These are phyloP conservation scores for Akabosia matsudoensis DNA, from an alignment of 1,140 invertebrate species.

Conservation along the genomic window DNA sequence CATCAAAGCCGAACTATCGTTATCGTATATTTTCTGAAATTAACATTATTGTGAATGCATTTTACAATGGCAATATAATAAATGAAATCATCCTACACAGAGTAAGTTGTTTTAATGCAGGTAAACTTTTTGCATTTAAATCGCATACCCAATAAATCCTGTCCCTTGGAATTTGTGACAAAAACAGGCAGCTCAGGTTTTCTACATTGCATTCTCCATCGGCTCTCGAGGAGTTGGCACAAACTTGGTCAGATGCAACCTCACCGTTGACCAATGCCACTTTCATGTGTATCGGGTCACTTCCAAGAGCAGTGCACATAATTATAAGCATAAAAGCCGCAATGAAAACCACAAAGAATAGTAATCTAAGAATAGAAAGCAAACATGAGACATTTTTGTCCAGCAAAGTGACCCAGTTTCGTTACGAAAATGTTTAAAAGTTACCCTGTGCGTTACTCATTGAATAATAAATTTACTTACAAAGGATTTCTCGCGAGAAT, in stretches of 20 bases:
- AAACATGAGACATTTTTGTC: too few relatives aligned
- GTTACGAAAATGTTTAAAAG: too few relatives aligned
- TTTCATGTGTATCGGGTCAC: not conserved
- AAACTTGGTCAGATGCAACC: not conserved
- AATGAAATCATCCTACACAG: too few relatives aligned
- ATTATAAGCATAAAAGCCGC: not conserved
- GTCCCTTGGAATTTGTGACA: not conserved
- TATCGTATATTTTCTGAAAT: constrained; percentile 65
- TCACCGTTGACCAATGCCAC: not conserved
- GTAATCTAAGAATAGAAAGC: not conserved
- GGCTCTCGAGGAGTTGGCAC: not conserved
- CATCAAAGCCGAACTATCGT: constrained; percentile 61
- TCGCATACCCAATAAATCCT: not conserved
- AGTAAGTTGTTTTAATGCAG: not conserved
- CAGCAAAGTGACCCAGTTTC: too few relatives aligned
- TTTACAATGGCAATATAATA: too few relatives aligned
- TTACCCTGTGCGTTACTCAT: too few relatives aligned
- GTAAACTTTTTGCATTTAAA: not conserved
- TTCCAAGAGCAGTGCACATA: not conserved
- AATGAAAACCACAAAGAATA: not conserved
- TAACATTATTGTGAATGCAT: not conserved
- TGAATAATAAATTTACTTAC: not conserved
- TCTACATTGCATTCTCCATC: not conserved
- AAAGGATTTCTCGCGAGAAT: not conserved
- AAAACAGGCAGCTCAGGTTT: constrained; percentile 12